Evolutionary conservation across 2,797 vertebrate species (phyloP).

Genomic region (Oreortyx pictus): DNA sequence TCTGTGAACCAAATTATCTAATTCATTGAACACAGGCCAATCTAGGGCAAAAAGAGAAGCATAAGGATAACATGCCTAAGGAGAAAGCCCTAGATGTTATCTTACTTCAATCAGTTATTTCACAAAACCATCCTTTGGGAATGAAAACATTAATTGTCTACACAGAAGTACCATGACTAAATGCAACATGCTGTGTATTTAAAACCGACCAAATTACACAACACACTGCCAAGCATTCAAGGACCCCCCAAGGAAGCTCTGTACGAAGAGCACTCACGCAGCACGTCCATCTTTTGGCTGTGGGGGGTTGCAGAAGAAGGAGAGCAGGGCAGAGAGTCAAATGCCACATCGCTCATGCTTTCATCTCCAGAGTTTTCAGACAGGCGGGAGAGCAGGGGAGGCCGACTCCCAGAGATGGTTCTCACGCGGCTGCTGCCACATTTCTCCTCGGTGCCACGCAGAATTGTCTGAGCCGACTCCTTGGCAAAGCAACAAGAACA

Average conservation of each 20-base stretch:
- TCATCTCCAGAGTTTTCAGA: conserved; percentile 94
- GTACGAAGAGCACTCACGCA: conserved; percentile 71
- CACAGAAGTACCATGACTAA: not conserved
- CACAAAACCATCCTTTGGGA: not conserved
- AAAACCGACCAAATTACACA: not conserved
- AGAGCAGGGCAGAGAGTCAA: conserved; percentile 90
- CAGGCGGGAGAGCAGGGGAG: conserved; percentile 86
- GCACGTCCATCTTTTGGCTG: conserved; percentile 77
- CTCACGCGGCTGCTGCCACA: conserved; percentile 91
- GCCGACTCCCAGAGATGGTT: conserved; percentile 86
- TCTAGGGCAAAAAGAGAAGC: conserved; percentile 77
- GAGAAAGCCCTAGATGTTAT: not conserved
- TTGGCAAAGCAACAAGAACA: conserved; percentile 69
- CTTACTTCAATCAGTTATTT: not conserved
- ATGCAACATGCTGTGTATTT: not conserved
- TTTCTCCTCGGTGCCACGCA: conserved; percentile 91
- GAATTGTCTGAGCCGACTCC: conserved; percentile 91
- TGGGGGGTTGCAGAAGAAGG: conserved; percentile 81
- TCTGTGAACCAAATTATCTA: conserved; percentile 81
- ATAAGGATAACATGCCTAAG: not conserved
- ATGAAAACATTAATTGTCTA: not conserved
- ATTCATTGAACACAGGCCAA: conserved; percentile 85
- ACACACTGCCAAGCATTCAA: fast-evolving
- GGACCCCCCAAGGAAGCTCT: not conserved
- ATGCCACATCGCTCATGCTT: conserved; percentile 85